Conservation (phyloP, 2,888 invertebrate genomes). For the Trichopria drosophilae region DNA sequence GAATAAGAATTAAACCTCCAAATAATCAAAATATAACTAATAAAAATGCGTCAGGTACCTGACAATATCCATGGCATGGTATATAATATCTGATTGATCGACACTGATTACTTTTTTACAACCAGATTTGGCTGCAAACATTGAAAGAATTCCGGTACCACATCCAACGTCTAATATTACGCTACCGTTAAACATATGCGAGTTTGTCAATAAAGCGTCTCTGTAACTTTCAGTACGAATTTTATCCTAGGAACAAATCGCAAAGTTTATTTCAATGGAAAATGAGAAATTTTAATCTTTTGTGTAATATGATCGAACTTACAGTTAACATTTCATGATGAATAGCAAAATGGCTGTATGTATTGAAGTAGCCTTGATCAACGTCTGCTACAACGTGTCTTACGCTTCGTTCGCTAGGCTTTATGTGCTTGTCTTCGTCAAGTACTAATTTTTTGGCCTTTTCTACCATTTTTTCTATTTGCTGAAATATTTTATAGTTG, state of each 20-base stretch:
- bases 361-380: constrained; percentile 79
- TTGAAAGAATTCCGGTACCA: constrained; percentile 95
- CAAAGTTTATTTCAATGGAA: constrained; percentile 10
- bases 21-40: neutral
- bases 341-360: constrained; percentile 88
- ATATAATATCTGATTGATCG: constrained; percentile 94
- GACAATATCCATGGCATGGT: constrained; percentile 93
- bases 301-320: constrained; percentile 41
- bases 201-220: constrained; percentile 79
- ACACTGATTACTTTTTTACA: constrained; percentile 88
- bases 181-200: constrained; percentile 71
- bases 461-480: constrained; percentile 54
- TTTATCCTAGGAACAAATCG: constrained; percentile 67
- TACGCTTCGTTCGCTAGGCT: constrained; percentile 41
- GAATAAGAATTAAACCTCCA: constrained; percentile 11
- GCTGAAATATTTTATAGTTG: constrained; percentile 39
- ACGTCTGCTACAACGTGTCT: constrained; percentile 63
- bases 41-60: constrained; percentile 61
- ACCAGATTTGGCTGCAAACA: constrained; percentile 96
- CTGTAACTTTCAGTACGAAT: constrained; percentile 86
- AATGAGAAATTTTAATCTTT: constrained; percentile 1
- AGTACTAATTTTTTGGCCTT: constrained; percentile 51
- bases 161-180: constrained; percentile 94
- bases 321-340: constrained; percentile 93
- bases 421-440: constrained; percentile 42